Conservation (phyloP, 2,888 invertebrate species). For the Aporophyla lueneburgensis region DNA sequence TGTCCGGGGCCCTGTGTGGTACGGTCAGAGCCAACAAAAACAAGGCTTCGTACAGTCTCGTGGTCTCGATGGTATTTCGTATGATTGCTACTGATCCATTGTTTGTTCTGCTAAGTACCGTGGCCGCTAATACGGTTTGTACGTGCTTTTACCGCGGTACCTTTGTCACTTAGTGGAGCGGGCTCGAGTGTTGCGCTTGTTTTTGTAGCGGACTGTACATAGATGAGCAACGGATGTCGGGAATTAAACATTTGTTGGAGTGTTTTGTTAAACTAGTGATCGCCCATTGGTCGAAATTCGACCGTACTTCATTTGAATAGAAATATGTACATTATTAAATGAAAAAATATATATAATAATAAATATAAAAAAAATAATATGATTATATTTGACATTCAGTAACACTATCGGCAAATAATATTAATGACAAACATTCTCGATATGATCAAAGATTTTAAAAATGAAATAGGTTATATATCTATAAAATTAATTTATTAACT, state of each 20-base stretch:
- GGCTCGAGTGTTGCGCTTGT: constrained; percentile 62
- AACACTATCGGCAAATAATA: too few relatives aligned
- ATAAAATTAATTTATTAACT: too few relatives aligned
- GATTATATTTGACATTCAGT: too few relatives aligned
- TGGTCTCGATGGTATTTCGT: constrained; percentile 72
- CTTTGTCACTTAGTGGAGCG: constrained; percentile 83
- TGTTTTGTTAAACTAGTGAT: constrained; percentile 37
- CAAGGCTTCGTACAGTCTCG: constrained; percentile 64
- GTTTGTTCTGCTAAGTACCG: constrained; percentile 87
- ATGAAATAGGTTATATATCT: too few relatives aligned
- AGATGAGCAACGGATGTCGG: constrained; percentile 55
- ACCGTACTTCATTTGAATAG: too few relatives aligned
- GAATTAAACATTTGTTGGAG: constrained; percentile 46
- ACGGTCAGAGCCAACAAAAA: constrained; percentile 80
- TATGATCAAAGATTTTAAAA: too few relatives aligned
- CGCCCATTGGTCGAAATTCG: too few relatives aligned
- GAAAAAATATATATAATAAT: too few relatives aligned
- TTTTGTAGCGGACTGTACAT: constrained; percentile 65
- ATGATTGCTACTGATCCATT: constrained; percentile 83
- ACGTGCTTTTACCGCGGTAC: constrained; percentile 82
- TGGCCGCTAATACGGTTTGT: constrained; percentile 77
- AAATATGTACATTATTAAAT: too few relatives aligned
- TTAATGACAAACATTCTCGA: too few relatives aligned
- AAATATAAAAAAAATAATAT: too few relatives aligned
- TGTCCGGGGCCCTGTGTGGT: constrained; percentile 76